Base-by-base conservation (phyloP, 1,140 invertebrate species). In the Brachionus angularis region DNA sequence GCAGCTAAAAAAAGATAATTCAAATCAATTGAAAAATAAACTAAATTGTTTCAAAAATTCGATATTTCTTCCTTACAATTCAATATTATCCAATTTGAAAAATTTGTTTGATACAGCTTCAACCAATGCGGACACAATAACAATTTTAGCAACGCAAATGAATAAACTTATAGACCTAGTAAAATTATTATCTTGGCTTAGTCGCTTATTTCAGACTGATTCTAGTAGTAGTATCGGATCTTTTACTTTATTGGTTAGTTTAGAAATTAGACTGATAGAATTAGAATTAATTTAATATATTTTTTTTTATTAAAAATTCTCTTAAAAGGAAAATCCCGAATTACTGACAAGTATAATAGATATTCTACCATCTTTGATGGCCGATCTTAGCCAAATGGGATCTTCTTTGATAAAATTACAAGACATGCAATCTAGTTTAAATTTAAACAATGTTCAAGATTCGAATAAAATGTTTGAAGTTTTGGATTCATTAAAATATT, bases 211-310 rank as follows among this genome's bases (percentile, higher is more conserved):
- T 58, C 53, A 58, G 39, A 58, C 53, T 25, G 53, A 58, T 39
- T 58, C 53, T 42, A 58, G 53, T 58, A 58, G 53, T 58, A 58
- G 53, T 39, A 58, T 58, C 25, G 53, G 53, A 39, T 58, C 53
- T 23, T 23, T 58, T 36, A 58, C 53, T 58, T 23, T 58, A 39
- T 39, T 58, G 53, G 53, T 58, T 42, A 42, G 53, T 58, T 16
- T n/a, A n/a, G n/a, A n/a, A n/a, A n/a, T n/a, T n/a, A n/a, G n/a
- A n/a, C n/a, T n/a, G n/a, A n/a, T n/a, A n/a, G n/a, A n/a, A n/a
- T n/a, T n/a, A n/a, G n/a, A n/a, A n/a, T n/a, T n/a, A n/a, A n/a
- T n/a, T 55, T 55, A 33, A 18, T 33, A 39, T 39, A n/a, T 25
- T 25, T 21, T 12, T 58, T n/a, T 21, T 23, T 21, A 42, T 58